These are phyloP conservation scores for Apostichopus japonicus DNA, from an alignment of 35 echinoderm and acorn worm genomes.

Conservation along the genomic window DNA sequence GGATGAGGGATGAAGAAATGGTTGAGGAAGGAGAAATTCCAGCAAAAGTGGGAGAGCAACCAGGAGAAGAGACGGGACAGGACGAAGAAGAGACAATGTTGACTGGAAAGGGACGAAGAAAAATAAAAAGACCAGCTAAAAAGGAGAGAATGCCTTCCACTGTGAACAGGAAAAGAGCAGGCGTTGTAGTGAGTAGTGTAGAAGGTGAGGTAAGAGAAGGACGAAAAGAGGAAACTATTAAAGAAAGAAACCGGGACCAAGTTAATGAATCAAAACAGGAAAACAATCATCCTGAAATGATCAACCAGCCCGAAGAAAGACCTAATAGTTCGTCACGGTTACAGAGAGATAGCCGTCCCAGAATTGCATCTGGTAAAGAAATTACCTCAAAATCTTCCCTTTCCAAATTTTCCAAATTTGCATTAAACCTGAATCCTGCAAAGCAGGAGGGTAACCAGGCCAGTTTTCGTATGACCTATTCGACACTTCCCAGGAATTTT, in stretches of 20 bases:
- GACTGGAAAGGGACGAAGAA: not conserved
- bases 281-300: constrained; percentile 25
- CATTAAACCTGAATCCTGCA: not conserved
- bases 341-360: not conserved
- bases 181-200: not conserved
- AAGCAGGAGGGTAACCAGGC: constrained; percentile 7
- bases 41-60: not conserved
- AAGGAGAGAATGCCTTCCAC: constrained; percentile 3
- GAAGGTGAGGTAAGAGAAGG: not conserved
- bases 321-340: not conserved
- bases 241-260: not conserved
- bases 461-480: constrained; percentile 78
- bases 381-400: not conserved
- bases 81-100: not conserved
- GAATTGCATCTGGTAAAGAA: constrained; percentile 11
- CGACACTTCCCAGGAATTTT: constrained; percentile 71
- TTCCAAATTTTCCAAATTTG: constrained; percentile 48
- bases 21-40: not conserved
- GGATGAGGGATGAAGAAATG: not conserved
- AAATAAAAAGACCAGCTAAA: not conserved
- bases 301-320: not conserved
- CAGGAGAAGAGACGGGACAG: not conserved
- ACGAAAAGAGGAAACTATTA: not conserved
- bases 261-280: not conserved
- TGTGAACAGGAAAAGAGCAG: constrained; percentile 5